Evolutionary conservation across 2,888 invertebrate genomes (phyloP), one percentile per base, ranked within the genome.

Genomic region (Drosophila prostipennis): DNA sequence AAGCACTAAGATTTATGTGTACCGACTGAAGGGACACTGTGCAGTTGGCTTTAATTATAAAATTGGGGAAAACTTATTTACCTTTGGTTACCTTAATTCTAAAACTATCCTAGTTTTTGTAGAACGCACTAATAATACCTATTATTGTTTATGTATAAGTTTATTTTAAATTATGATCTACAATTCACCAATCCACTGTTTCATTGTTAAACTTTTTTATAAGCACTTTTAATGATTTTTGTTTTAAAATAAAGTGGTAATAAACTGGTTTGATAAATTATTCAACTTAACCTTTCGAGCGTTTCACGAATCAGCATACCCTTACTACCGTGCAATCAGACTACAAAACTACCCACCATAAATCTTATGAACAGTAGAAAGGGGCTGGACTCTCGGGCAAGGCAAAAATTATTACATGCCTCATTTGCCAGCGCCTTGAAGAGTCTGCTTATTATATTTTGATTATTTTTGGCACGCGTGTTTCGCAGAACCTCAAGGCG

Each of bases 391-490:
- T 42, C 19, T 37, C 19, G 13, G 55, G 58, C 53, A 26, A 39
- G 58, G 59, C 49, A 54, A 80, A 80, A 71, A 79, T 82, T 78
- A 85, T 85, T 79, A 85, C 74, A 85, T 78, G 85, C 70, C 76
- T 80, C 82, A 82, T 82, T 82, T 85, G 82, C 78, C 82, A 75
- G 76, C 82, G 82, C 78, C 80, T 74, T 71, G 58, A 76, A 76
- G 76, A 79, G 76, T 53, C 82, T 74, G 74, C 82, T 82, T 82
- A 82, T 82, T 82, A 82, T 78, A 70, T 68, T 85, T 75, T 85
- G 82, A 82, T 82, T 82, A 82, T 82, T 74, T 82, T 75, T 75
- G 67, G 80, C 82, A 85, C 77, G 82, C 82, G 70, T 85, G 73
- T 68, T 68, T 7, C 34, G 34, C 43, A 6, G 52, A 29, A 39